phyloP scores from a whole-genome alignment of 2,797 vertebrate genomes.

The Valencia hispanica region DNA sequence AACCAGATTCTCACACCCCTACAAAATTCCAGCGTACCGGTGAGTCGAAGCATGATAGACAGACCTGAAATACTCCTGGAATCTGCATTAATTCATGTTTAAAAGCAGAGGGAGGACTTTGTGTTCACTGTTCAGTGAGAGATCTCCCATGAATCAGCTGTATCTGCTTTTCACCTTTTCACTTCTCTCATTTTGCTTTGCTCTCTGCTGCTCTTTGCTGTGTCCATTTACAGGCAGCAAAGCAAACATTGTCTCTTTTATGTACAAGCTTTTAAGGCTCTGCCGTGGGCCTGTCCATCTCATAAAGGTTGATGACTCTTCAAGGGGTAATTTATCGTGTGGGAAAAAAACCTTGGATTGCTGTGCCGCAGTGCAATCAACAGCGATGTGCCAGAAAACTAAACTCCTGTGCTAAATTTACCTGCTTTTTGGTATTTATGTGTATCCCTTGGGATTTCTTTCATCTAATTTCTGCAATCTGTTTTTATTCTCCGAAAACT shows the following conservation, averaged over 20 bases:
- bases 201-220: constrained; percentile 34
- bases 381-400: constrained; percentile 33
- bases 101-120: constrained; percentile 80
- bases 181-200: constrained; percentile 26
- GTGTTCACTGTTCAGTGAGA: constrained; percentile 77
- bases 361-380: constrained; percentile 41
- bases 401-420: constrained; percentile 38
- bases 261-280: constrained; percentile 75
- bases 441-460: constrained; percentile 49
- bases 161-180: constrained; percentile 52
- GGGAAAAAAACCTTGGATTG: constrained; percentile 48
- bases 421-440: constrained; percentile 55
- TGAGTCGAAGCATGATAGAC: constrained; percentile 75
- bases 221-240: constrained; percentile 75
- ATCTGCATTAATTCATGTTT: constrained; percentile 82
- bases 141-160: constrained; percentile 60
- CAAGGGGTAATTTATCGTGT: constrained; percentile 66
- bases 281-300: constrained; percentile 60
- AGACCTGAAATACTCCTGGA: constrained; percentile 75
- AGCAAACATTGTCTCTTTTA: constrained; percentile 79
- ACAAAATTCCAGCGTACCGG: constrained; percentile 77
- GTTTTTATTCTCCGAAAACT: constrained; percentile 64
- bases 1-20: constrained; percentile 79
- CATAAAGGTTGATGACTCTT: constrained; percentile 77
- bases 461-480: constrained; percentile 62